Evolutionary conservation across 1,140 invertebrate species (phyloP), one percentile per base, ranked within the genome.

Genomic region (Temnothorax nylanderi): DNA sequence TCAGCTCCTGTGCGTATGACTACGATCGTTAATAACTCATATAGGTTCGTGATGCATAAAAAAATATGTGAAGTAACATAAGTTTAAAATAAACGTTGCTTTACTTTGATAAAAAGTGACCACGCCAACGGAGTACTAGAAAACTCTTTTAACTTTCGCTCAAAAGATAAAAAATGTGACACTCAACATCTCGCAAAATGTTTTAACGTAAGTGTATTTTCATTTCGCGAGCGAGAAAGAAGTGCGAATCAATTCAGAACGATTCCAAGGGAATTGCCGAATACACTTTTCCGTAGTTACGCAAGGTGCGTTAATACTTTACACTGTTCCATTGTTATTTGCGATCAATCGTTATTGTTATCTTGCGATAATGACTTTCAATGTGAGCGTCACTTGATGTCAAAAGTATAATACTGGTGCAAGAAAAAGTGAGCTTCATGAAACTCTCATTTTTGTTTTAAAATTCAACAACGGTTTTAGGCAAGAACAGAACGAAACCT

Each of bases 261-360:
- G 18, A 76, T 82, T 82, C 21, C 10, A 26, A 72, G 16, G 18
- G 21, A 6, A 41, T 72, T 64, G 26, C 72, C 41, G 44, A 89
- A 49, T 16, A 58, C 21, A 51, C 16, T 84, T 51, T 72, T 21
- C 8, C 32, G 54, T 69, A 85, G n/a, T 77, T 72, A 16, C 56
- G 49, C 71, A 75, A 80, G 69, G 37, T 87, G 80, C n/a, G 49
- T 89, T 84, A 58, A 74, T 77, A 64, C 5, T 64, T 67, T 21
- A 49, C 16, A 32, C 11, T 51, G 18, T 47, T 51, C 26, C 26
- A 54, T 32, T 65, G 75, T 89, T 89, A 41, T 21, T 74, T 60
- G 10, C 69, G 37, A 67, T 76, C 11, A 49, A 62, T 75, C 32
- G n/a, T 58, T 72, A 37, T 11, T 85, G 54, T 86, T 62, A 75